phyloP scores from a whole-genome alignment of 2,888 invertebrate species.

The Mythimna loreyi region DNA sequence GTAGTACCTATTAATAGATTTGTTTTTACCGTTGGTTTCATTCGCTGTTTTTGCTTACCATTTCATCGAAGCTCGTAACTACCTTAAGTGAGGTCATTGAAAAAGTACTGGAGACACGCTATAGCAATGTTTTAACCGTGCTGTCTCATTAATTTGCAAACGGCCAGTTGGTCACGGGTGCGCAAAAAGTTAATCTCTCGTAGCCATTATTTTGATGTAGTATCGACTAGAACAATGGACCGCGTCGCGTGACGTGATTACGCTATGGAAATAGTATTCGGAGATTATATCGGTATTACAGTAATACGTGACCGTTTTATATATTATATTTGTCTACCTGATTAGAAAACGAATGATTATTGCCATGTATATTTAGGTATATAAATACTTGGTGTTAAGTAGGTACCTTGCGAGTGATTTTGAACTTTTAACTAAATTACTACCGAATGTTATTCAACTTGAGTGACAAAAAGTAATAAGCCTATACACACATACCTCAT shows the following conservation, averaged over 20 bases:
- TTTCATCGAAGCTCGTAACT: conserved; percentile 50
- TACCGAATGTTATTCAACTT: background rate
- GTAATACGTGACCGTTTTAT: conserved; percentile 71
- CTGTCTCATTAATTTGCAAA: conserved; percentile 71
- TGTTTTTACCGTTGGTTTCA: conserved; percentile 51
- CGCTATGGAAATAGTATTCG: conserved; percentile 72
- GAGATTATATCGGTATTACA: conserved; percentile 73
- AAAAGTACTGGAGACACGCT: conserved; percentile 56
- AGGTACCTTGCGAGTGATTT: conserved; percentile 26
- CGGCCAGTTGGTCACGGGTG: conserved; percentile 66
- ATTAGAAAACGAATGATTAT: conserved; percentile 52
- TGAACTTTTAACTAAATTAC: conserved; percentile 11
- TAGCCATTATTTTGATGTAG: conserved; percentile 67
- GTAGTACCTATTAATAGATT: conserved; percentile 49
- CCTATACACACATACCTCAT: too few relatives aligned
- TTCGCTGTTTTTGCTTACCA: conserved; percentile 47
- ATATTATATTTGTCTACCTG: conserved; percentile 57
- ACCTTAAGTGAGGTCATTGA: conserved; percentile 55
- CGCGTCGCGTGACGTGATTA: conserved; percentile 76
- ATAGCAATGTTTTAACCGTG: conserved; percentile 54
- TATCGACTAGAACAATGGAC: conserved; percentile 79
- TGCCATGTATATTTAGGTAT: too few relatives aligned
- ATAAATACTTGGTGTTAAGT: background rate
- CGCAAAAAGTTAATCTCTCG: conserved; percentile 71
- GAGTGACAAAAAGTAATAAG: too few relatives aligned